Evolutionary conservation across 2,113 vertebrate species (phyloP).

Genomic region (Rhizomys pruinosus): DNA sequence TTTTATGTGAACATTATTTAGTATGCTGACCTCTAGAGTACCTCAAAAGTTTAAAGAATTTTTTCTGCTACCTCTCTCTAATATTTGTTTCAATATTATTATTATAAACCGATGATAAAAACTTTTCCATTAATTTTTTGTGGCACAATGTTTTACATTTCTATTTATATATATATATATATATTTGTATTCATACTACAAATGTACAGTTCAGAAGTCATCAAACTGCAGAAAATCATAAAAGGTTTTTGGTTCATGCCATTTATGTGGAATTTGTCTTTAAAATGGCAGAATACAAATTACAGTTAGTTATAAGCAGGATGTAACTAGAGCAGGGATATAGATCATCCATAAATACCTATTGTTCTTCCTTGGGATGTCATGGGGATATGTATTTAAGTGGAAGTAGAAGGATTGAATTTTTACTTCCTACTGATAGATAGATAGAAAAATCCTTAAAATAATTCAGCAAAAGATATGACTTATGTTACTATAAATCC

Average conservation of each 20-base stretch:
- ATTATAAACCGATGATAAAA: not conserved
- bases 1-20: no score
- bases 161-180: not conserved
- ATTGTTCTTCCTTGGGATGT: not conserved
- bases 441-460: not conserved
- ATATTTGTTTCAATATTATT: no score
- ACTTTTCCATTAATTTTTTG: not conserved
- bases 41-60: no score
- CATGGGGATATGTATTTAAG: not conserved
- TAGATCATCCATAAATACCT: not conserved
- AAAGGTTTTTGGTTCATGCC: no score
- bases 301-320: not conserved
- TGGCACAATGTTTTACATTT: no score
- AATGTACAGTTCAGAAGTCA: conserved; percentile 19
- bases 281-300: conserved; percentile 26
- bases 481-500: not conserved
- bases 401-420: not conserved
- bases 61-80: no score
- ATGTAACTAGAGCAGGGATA: not conserved
- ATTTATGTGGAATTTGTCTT: not conserved
- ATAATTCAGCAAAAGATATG: not conserved
- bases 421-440: not conserved
- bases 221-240: conserved; percentile 16
- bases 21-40: no score
- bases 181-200: conserved; percentile 57